These are phyloP conservation scores for Cryptotis parvus DNA, from an alignment of 2,113 vertebrate species.

Conservation along the genomic window DNA sequence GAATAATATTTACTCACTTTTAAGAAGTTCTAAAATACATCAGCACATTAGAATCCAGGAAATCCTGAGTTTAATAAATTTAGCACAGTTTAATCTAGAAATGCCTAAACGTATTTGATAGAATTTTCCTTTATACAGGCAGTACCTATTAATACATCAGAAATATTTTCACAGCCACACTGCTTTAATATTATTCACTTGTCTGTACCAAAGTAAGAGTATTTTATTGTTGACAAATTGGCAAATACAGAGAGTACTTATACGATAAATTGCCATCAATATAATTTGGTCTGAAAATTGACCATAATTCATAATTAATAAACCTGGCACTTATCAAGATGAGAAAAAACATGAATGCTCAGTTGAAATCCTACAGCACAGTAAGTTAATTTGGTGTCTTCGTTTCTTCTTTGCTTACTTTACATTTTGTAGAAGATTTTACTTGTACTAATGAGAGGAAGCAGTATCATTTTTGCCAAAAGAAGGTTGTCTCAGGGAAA, in stretches of 20 bases:
- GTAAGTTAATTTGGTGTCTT: slow-evolving; percentile 27
- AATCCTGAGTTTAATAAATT: neutral
- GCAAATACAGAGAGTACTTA: neutral
- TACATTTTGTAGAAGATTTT: slow-evolving; percentile 50
- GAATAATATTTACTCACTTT: neutral
- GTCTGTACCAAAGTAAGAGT: slow-evolving; percentile 22
- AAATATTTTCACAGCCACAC: neutral
- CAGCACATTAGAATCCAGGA: neutral
- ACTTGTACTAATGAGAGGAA: slow-evolving; percentile 35
- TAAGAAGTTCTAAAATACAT: slow-evolving; percentile 45
- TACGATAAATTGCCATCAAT: slow-evolving; percentile 27
- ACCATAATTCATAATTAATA: slow-evolving; percentile 62
- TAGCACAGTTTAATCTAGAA: slow-evolving; percentile 24
- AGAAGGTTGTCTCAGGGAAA: slow-evolving; percentile 22
- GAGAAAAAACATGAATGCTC: slow-evolving; percentile 41
- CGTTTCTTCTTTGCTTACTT: neutral
- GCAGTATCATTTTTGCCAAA: slow-evolving; percentile 42
- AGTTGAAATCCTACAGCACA: slow-evolving; percentile 34
- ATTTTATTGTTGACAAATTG: slow-evolving; percentile 41
- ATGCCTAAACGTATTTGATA: slow-evolving; percentile 43
- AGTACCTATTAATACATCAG: neutral
- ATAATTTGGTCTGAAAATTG: slow-evolving; percentile 46
- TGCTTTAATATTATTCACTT: slow-evolving; percentile 50
- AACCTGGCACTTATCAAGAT: slow-evolving; percentile 44
- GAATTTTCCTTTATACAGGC: neutral